These are phyloP conservation scores for Stigmatopora nigra DNA, from an alignment of 2,113 vertebrate species.

Conservation along the genomic window DNA sequence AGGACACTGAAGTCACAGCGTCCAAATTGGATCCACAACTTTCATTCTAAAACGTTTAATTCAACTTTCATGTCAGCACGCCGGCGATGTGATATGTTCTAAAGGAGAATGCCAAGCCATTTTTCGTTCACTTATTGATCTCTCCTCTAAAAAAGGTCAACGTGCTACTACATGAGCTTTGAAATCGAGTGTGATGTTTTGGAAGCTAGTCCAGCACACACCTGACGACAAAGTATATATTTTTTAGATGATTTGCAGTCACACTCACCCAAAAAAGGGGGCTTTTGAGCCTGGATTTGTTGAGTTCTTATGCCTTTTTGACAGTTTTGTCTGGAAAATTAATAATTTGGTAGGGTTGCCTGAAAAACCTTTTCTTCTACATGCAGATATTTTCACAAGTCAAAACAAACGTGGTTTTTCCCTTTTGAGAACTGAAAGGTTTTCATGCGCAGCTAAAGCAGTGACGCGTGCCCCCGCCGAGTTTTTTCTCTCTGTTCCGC, in stretches of 20 bases:
- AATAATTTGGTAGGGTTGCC: not conserved
- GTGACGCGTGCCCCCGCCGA: constrained; percentile 34
- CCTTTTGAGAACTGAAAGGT: constrained; percentile 18
- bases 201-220: constrained; percentile 10
- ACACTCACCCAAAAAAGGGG: not conserved
- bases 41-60: constrained; percentile 57
- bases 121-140: constrained; percentile 73
- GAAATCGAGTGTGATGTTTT: constrained; percentile 15
- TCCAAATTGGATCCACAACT: constrained; percentile 55
- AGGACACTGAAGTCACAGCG: constrained; percentile 56
- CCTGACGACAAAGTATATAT: not conserved
- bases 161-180: constrained; percentile 72
- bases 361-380: not conserved
- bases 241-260: not conserved
- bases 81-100: constrained; percentile 39
- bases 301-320: not conserved
- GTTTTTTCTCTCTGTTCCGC: constrained; percentile 31
- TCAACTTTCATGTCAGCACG: constrained; percentile 48
- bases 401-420: not conserved
- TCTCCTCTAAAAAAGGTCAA: constrained; percentile 79
- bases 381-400: not conserved
- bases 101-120: constrained; percentile 75
- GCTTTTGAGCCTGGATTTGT: not conserved
- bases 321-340: not conserved
- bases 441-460: constrained; percentile 25